These are phyloP conservation scores for Loris lydekkerianus DNA, from an alignment of 2,797 vertebrate genomes.

Conservation along the genomic window DNA sequence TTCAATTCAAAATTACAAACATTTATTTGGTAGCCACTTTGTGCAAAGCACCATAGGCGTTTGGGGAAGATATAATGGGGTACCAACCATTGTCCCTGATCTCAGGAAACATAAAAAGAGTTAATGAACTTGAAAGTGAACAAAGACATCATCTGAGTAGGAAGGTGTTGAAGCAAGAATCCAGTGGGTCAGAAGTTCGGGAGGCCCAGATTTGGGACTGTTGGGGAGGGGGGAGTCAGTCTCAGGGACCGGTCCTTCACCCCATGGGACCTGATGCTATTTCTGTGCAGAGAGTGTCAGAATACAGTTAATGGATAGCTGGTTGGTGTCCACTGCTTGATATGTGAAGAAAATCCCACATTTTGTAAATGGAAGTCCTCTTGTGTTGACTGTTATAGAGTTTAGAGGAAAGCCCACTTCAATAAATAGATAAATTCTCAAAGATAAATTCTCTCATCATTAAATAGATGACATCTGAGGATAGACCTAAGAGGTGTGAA, in stretches of 20 bases:
- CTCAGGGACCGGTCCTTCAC: not conserved
- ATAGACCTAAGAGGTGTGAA: not conserved
- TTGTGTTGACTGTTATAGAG: not conserved
- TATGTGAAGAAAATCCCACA: not conserved
- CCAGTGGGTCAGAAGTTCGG: not conserved
- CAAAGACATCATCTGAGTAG: not conserved
- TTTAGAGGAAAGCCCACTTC: not conserved
- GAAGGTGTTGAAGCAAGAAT: not conserved
- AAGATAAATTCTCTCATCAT: not conserved
- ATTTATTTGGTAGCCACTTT: not conserved
- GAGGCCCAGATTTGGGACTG: not conserved
- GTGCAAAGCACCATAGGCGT: not conserved
- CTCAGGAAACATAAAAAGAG: constrained; percentile 1
- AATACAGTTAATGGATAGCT: not conserved
- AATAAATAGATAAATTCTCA: not conserved
- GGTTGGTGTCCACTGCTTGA: not conserved
- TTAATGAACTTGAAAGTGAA: not conserved
- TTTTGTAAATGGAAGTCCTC: not conserved
- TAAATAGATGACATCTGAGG: not conserved
- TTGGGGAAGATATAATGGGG: not conserved
- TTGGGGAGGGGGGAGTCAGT: not conserved
- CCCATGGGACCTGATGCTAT: not conserved
- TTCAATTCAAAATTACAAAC: constrained; percentile 56
- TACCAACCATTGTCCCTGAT: no score
- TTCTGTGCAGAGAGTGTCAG: not conserved